Evolutionary conservation across 2,888 invertebrate genomes (phyloP).

Genomic region (Callyntrura guangdongensis): DNA sequence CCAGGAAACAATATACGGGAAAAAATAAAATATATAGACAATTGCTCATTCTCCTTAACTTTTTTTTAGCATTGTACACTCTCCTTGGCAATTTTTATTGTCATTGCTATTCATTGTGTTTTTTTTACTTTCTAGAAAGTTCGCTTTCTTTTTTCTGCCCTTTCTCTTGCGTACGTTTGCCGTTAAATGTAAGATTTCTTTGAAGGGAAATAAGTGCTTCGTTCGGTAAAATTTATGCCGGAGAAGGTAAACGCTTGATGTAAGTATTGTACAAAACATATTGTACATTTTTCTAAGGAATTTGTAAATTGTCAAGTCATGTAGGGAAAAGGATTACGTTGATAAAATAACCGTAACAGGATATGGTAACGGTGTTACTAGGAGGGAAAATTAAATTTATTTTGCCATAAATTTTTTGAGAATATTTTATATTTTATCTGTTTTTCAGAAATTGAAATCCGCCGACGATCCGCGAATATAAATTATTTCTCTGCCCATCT

Average conservation of each 20-base stretch:
- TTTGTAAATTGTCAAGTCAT: constrained; percentile 41
- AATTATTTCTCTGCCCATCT: neutral
- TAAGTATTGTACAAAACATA: neutral
- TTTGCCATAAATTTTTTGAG: neutral
- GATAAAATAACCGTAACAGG: neutral
- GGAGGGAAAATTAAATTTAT: neutral
- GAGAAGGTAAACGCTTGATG: neutral
- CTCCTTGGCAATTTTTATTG: constrained; percentile 46
- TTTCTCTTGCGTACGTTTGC: neutral
- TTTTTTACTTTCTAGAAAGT: constrained; percentile 8
- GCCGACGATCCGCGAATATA: neutral
- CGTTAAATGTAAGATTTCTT: neutral
- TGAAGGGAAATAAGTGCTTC: neutral
- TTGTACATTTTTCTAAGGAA: constrained; percentile 1
- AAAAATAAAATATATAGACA: constrained; percentile 60
- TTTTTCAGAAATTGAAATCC: neutral
- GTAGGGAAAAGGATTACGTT: neutral
- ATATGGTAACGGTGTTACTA: neutral
- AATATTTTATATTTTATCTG: neutral
- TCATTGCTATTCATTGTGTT: constrained; percentile 61
- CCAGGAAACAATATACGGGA: constrained; percentile 20
- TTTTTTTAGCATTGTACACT: constrained; percentile 31
- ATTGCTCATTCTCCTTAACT: constrained; percentile 50
- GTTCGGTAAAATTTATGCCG: neutral
- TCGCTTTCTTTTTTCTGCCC: neutral